Conservation (phyloP, 2,797 vertebrate genomes). For the Pipistrellus kuhlii region DNA sequence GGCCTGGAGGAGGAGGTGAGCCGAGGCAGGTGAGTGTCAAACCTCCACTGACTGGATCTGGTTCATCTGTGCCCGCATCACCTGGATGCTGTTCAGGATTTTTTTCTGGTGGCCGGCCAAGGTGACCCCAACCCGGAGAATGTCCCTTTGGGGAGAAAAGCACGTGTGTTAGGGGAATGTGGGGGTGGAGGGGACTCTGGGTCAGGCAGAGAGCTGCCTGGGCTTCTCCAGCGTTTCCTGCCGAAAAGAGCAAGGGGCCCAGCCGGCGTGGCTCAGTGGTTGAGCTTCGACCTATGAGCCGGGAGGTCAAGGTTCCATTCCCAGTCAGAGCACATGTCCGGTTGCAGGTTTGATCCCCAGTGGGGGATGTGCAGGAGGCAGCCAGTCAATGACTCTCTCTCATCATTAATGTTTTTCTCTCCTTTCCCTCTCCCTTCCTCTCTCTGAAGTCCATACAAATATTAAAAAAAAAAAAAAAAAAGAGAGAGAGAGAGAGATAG, state of each 20-base stretch:
- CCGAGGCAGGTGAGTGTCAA: slow-evolving; percentile 87
- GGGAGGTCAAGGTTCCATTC: no score
- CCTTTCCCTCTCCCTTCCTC: no score
- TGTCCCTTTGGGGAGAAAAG: slow-evolving; percentile 92
- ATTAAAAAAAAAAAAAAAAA: no score
- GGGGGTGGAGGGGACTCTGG: background rate
- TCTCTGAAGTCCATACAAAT: no score
- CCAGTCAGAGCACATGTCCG: no score
- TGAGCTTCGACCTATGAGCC: no score
- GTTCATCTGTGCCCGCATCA: slow-evolving; percentile 99
- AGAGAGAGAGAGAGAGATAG: no score
- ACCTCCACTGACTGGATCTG: slow-evolving; percentile 99
- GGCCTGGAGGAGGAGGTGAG: slow-evolving; percentile 83
- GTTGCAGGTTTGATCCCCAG: no score
- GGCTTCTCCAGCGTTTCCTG: background rate
- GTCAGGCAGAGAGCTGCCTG: background rate
- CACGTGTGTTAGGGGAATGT: slow-evolving; percentile 28
- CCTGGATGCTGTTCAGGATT: slow-evolving; percentile 99
- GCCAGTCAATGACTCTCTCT: no score
- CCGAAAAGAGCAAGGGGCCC: background rate
- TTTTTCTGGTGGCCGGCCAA: slow-evolving; percentile 99
- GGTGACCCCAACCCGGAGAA: slow-evolving; percentile 97
- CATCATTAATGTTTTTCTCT: no score
- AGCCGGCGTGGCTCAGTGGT: no score
- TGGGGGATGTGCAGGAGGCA: no score